Conservation (phyloP, 37 sponge, comb jelly and placozoan species). For the Amphimedon queenslandica region DNA sequence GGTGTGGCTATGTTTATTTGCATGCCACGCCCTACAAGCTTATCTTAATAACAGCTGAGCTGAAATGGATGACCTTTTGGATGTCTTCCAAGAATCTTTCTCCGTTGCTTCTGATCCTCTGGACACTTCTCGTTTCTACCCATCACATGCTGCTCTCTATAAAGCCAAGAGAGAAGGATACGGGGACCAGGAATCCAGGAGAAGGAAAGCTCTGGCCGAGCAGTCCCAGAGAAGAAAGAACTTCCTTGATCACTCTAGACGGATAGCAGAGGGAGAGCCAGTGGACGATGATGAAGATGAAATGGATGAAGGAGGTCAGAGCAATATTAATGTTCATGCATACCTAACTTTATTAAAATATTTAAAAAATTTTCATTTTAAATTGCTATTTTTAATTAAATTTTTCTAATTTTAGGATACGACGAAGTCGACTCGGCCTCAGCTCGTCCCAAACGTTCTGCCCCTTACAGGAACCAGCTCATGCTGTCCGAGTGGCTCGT, state of each 20-base stretch:
- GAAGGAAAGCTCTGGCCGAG: constrained; percentile 34
- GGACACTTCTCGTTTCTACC: constrained; percentile 37
- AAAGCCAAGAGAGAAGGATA: constrained; percentile 48
- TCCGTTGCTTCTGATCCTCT: constrained; percentile 14
- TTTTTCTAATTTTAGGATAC: background rate
- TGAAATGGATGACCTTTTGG: constrained; percentile 57
- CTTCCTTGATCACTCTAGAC: constrained; percentile 33
- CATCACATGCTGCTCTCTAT: constrained; percentile 47
- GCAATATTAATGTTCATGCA: background rate
- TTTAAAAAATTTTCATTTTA: too few species aligned
- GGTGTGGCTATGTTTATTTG: too few species aligned
- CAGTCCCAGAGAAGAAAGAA: constrained; percentile 43
- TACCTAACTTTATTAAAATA: too few species aligned
- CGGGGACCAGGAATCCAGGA: constrained; percentile 52
- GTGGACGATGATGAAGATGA: constrained; percentile 39
- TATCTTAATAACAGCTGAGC: background rate
- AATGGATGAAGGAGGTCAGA: constrained; percentile 21
- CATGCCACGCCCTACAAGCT: too few species aligned
- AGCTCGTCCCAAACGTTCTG: background rate
- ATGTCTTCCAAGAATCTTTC: constrained; percentile 30
- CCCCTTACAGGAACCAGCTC: constrained; percentile 82
- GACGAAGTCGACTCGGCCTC: background rate
- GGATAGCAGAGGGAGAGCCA: constrained; percentile 44
- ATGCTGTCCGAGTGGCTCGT: constrained; percentile 97
- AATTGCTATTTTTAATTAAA: too few species aligned